These are phyloP conservation scores for Hylaeus anthracinus DNA, from an alignment of 1,140 invertebrate species.

Conservation along the genomic window DNA sequence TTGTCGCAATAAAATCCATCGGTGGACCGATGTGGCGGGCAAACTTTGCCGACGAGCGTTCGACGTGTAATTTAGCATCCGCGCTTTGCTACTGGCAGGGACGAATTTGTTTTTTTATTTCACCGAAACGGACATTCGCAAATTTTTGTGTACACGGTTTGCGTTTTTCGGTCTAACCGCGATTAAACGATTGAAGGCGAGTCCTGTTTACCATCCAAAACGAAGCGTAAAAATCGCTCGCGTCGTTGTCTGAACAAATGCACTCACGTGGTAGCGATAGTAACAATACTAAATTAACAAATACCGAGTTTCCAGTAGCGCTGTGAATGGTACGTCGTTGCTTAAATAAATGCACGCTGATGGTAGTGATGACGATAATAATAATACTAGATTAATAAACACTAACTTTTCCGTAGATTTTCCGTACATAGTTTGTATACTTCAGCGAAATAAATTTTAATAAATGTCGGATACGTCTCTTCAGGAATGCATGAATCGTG, in stretches of 20 bases:
- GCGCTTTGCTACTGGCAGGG: background rate
- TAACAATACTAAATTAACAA: too few relatives aligned
- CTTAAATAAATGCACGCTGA: too few relatives aligned
- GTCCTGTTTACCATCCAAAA: background rate
- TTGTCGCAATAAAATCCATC: background rate
- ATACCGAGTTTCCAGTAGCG: too few relatives aligned
- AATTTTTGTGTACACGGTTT: background rate
- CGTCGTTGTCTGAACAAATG: background rate
- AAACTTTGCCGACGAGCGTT: background rate
- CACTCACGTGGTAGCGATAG: too few relatives aligned
- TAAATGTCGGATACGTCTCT: too few relatives aligned
- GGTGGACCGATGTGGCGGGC: background rate
- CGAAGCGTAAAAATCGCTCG: background rate
- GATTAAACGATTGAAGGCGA: background rate
- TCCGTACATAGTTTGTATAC: too few relatives aligned
- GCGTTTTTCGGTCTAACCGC: background rate
- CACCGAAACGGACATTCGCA: background rate
- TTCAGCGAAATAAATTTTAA: too few relatives aligned
- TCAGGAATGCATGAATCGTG: too few relatives aligned
- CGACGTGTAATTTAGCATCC: background rate
- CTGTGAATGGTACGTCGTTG: too few relatives aligned
- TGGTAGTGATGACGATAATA: too few relatives aligned
- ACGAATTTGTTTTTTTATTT: background rate
- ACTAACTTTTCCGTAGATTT: too few relatives aligned
- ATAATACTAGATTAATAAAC: too few relatives aligned